Evolutionary conservation across 1,140 invertebrate genomes (phyloP), one percentile per base, ranked within the genome.

Genomic region (Sinella curviseta): DNA sequence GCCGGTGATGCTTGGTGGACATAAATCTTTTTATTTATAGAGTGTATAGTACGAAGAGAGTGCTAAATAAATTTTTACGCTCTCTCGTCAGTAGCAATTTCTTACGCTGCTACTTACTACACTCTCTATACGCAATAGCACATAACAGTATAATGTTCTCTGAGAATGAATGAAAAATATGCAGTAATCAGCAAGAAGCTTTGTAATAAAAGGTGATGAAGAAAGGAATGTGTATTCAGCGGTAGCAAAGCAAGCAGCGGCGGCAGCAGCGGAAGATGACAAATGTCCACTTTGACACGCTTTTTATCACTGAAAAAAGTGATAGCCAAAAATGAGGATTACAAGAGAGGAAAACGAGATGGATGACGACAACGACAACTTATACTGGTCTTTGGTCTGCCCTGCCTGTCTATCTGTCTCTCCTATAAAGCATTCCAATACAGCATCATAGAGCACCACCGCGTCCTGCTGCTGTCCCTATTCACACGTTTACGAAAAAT

Each of bases 1-100:
- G n/a, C n/a, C n/a, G n/a, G n/a, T n/a, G n/a, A n/a, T n/a, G n/a
- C n/a, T n/a, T n/a, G n/a, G n/a, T 60, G 55, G 24, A 60, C 8
- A 60, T 60, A 60, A 60, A 60, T 60, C 55, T 60, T 60, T 60
- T 60, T n/a, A n/a, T n/a, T n/a, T n/a, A 60, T 60, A 60, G 55
- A 14, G 55, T n/a, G n/a, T n/a, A n/a, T n/a, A n/a, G n/a, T n/a
- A n/a, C n/a, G n/a, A n/a, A n/a, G n/a, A n/a, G n/a, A n/a, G n/a
- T n/a, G n/a, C n/a, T n/a, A n/a, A n/a, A n/a, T 26, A n/a, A n/a
- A 14, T 17, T 60, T 60, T 60, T 24, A 60, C 55, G 55, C 55
- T 60, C 55, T 60, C 55, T 60, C 55, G 24, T 48, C 4, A 48
- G 39, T 48, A 48, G 39, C 39, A 48, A 48, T 8, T 48, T 48